These are phyloP conservation scores for Sisyra terminalis DNA, from an alignment of 2,888 invertebrate genomes.

Conservation along the genomic window DNA sequence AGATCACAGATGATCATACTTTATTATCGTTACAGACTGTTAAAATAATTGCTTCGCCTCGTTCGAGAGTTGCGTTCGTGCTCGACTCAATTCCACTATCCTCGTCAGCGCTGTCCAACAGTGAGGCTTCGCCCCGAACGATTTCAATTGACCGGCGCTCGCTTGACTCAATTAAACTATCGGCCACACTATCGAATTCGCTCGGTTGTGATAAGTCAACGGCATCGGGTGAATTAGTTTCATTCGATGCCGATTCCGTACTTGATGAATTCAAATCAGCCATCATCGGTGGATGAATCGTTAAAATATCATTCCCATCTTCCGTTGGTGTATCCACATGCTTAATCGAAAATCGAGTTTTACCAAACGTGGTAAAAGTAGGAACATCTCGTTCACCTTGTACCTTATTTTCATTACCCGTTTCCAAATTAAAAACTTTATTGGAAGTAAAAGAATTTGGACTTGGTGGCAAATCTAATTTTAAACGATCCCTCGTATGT, in stretches of 20 bases:
- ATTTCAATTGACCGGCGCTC: conserved; percentile 14
- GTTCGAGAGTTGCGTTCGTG: conserved; percentile 37
- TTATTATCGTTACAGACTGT: too few species aligned
- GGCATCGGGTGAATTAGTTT: conserved; percentile 7
- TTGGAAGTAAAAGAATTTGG: conserved; percentile 27
- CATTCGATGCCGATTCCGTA: not conserved
- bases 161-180: conserved; percentile 21
- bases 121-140: conserved; percentile 37
- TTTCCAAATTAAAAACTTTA: conserved; percentile 25
- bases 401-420: conserved; percentile 27
- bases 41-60: conserved; percentile 14
- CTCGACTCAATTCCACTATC: conserved; percentile 49
- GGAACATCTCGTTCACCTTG: conserved; percentile 23
- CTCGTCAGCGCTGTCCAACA: conserved; percentile 45
- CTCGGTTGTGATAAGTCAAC: conserved; percentile 14
- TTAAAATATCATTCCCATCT: conserved; percentile 12
- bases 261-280: conserved; percentile 13
- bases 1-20: too few species aligned
- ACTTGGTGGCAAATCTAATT: conserved; percentile 48
- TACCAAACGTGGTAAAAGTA: conserved; percentile 43
- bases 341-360: conserved; percentile 28
- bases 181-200: conserved; percentile 16
- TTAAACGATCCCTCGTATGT: conserved; percentile 54
- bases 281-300: conserved; percentile 17
- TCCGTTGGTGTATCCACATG: conserved; percentile 25